These are phyloP conservation scores for Pholis gunnellus DNA, from an alignment of 2,113 vertebrate genomes.

Conservation along the genomic window DNA sequence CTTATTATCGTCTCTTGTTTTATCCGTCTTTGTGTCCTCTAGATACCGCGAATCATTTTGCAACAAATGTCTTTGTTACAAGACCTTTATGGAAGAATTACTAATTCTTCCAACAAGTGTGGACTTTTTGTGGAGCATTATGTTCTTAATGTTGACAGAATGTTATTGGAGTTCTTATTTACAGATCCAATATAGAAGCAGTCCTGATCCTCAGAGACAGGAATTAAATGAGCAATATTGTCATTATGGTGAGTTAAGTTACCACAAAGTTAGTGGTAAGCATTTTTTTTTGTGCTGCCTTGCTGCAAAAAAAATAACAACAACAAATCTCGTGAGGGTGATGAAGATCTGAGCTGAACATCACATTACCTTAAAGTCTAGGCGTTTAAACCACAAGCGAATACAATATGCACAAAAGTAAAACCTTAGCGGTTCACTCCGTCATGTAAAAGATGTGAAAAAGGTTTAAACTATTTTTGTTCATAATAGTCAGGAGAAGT, in stretches of 20 bases:
- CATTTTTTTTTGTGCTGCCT: neutral
- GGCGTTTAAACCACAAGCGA: neutral
- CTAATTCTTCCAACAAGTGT: neutral
- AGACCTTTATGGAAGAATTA: neutral
- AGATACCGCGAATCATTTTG: neutral
- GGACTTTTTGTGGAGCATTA: neutral
- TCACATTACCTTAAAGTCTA: neutral
- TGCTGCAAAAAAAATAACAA: neutral
- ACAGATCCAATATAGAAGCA: neutral
- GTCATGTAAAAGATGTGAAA: neutral
- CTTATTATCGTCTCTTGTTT: neutral
- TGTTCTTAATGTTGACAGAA: neutral
- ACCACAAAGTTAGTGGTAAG: neutral
- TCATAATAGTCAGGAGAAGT: neutral
- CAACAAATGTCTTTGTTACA: neutral
- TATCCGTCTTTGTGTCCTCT: neutral
- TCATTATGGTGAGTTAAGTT: neutral
- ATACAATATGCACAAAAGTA: neutral
- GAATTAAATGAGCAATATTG: neutral
- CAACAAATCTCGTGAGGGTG: neutral
- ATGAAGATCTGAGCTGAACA: constrained; percentile 1
- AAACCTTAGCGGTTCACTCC: neutral
- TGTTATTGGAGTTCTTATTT: neutral
- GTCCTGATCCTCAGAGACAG: neutral
- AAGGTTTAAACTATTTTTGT: too few relatives aligned